A percentile compares a stretch with the other conserved stretches of the same genome.
Evolutionary conservation across 2,888 invertebrate genomes (phyloP).

Genomic region (Auanema sp.): DNA sequence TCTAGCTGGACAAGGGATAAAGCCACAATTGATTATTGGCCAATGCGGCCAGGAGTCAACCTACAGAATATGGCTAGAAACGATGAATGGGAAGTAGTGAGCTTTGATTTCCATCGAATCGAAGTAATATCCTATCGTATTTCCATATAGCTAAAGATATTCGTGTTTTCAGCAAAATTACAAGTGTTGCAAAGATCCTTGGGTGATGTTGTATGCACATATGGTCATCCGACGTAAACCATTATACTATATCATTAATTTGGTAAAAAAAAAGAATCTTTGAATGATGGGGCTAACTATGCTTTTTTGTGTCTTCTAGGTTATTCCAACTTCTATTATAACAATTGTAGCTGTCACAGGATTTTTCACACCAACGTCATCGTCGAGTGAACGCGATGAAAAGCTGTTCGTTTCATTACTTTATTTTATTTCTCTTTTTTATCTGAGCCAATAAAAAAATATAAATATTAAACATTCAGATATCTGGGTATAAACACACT

Average conservation of each 20-base stretch:
- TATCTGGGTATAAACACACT: conserved; percentile 55
- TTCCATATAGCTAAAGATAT: not conserved
- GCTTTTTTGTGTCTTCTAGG: conserved; percentile 20
- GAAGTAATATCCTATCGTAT: conserved; percentile 28
- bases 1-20: conserved; percentile 61
- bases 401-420: conserved; percentile 38
- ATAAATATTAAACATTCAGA: conserved; percentile 19
- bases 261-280: too few relatives aligned
- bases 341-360: conserved; percentile 61
- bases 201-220: conserved; percentile 63
- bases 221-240: conserved; percentile 59
- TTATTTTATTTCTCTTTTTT: conserved; percentile 1
- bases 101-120: conserved; percentile 52
- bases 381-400: conserved; percentile 59
- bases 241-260: conserved; percentile 59
- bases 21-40: conserved; percentile 59
- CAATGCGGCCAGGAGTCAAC: conserved; percentile 46
- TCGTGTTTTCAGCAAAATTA: conserved; percentile 35
- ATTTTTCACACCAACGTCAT: conserved; percentile 63
- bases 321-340: conserved; percentile 60
- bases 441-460: not conserved
- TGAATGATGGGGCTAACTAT: too few relatives aligned
- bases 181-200: conserved; percentile 59
- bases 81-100: conserved; percentile 62
- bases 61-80: conserved; percentile 59